Base-by-base conservation (phyloP, 1,140 invertebrate genomes). In the Pogonognathellus flavescens region DNA sequence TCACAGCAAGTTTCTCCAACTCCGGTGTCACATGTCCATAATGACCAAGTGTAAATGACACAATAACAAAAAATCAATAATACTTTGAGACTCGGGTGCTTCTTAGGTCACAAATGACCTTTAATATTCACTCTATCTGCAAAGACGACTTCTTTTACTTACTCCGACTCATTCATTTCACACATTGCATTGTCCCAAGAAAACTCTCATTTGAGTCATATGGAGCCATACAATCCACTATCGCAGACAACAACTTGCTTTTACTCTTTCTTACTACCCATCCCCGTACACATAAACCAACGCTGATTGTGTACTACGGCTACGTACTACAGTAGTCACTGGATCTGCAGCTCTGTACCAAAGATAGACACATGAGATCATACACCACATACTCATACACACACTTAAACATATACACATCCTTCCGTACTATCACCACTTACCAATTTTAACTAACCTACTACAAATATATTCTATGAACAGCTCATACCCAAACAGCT, bases 1-100 rank as follows among this genome's bases (percentile, higher is more conserved):
- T 87, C 86, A 85, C 60, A 20, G 85, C 82, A 87, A 87, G 83
- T 87, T 85, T 83, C 76, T 80, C 72, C 53, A 84, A 84, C 82
- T 82, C 52, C 59, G 60, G 83, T 85, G 84, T 87, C 86, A 87
- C 66, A 87, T 87, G 86, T 87, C 86, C 84, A 80, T 87, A 87
- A 87, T 87, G 86, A 87, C 86, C 86, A 85, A 87, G 86, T 87
- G 86, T 87, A 85, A 87, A 87, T 87, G 86, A 87, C 86, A 87
- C 82, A 84, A 87, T 85, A 87, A 87, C 84, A 85, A 84, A 86
- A 84, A 86, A 84, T 86, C 85, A 86, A 86, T 86, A 80, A 82
- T 81, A 81, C 80, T 81, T 81, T 55, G 80, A 81, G 70, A 76
- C 70, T 76, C 70, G 70, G 70, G 70, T 76, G 70, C 70, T 76